These are phyloP conservation scores for Craseonycteris thonglongyai DNA, from an alignment of 2,113 vertebrate genomes.

Conservation along the genomic window DNA sequence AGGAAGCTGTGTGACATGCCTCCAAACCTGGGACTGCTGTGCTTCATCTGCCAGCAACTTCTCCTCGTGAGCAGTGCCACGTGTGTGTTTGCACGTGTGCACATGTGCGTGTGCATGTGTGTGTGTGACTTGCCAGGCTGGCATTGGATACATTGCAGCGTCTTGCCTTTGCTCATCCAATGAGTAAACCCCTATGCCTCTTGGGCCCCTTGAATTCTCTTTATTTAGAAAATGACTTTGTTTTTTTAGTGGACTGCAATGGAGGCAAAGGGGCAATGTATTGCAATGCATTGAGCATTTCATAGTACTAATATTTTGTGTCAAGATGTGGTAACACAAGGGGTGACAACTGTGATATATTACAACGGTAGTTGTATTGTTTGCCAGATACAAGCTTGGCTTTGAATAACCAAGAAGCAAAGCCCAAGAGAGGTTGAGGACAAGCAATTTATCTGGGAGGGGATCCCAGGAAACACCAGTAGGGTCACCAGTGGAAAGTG, in stretches of 20 bases:
- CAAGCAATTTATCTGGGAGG: neutral
- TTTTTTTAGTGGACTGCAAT: neutral
- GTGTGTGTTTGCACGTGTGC: neutral
- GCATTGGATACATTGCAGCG: neutral
- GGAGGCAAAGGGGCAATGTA: neutral
- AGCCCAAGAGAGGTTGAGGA: neutral
- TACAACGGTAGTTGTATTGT: neutral
- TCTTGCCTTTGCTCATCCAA: neutral
- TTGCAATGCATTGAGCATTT: neutral
- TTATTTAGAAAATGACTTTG: slow-evolving; percentile 1
- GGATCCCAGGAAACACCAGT: neutral
- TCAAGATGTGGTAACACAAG: neutral
- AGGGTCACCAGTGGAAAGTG: neutral
- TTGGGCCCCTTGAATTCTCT: neutral
- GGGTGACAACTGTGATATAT: neutral
- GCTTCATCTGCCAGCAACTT: neutral
- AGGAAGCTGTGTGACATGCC: neutral
- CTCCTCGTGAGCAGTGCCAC: neutral
- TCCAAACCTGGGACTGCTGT: neutral
- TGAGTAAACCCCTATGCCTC: neutral
- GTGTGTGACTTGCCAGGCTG: neutral
- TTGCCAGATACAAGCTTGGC: neutral
- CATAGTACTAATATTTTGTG: neutral
- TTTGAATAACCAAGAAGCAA: neutral
- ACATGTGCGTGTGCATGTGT: neutral